Evolutionary conservation across 2,888 invertebrate genomes (phyloP), one percentile per base, ranked within the genome.

Genomic region (Standfussiana lucernea): DNA sequence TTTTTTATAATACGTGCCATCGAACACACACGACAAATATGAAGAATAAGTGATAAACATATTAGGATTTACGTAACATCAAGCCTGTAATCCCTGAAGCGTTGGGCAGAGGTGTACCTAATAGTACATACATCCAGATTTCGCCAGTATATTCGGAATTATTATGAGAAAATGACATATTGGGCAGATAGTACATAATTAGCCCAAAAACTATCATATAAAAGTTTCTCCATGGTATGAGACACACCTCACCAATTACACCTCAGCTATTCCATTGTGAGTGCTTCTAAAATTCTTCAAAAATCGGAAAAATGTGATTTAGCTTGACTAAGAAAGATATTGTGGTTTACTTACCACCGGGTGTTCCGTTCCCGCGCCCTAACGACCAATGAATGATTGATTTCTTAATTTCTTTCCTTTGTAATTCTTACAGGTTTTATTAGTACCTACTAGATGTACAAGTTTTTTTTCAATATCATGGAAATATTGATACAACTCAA

Each of bases 281-380:
- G 1, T 1, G 35, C 1, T 35, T 2, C 1, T 32, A 18, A 32
- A 32, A 18, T 62, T 37, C n/a, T n/a, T 15, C 0, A 32, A 75
- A 59, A 8, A 11, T 35, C 3, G 18, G 13, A 79, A 47, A 4
- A 6, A 18, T 7, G 1, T 15, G 18, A n/a, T 40, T 18, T n/a
- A 64, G 8, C n/a, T 64, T 64, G 8, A 64, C n/a, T 40, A 28
- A 6, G 40, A 64, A 64, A 64, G 1, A 40, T 18, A n/a, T n/a
- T 64, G 35, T 50, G 28, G 28, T 24, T 73, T 40, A 10, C 2
- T 45, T 45, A 35, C 1, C 24, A 56, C 32, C 73, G 18, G 15
- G 13, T 59, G 71, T 35, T n/a, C 1, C 1, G 37, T 42, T 80
- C 80, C n/a, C 80, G 72, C 42, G 62, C 18, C 11, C 35, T 18